These are phyloP conservation scores for Eurytoma adleriae DNA, from an alignment of 2,888 invertebrate species.

Conservation along the genomic window DNA sequence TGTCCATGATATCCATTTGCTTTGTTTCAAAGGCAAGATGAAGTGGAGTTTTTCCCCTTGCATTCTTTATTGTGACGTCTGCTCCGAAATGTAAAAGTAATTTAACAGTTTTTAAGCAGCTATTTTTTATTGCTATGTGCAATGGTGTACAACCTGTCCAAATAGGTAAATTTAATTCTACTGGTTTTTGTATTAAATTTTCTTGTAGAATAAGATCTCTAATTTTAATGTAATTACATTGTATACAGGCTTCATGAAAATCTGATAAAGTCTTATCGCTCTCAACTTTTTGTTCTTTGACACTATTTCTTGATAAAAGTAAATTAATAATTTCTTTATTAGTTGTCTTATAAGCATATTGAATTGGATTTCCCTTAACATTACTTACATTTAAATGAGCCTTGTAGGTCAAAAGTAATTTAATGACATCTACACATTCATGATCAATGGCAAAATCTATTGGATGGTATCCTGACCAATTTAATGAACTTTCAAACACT, in stretches of 20 bases:
- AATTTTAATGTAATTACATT: neutral
- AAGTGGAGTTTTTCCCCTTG: slow-evolving; percentile 23
- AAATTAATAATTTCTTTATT: slow-evolving; percentile 9
- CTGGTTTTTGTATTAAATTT: neutral
- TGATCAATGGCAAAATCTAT: slow-evolving; percentile 31
- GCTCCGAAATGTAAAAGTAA: neutral
- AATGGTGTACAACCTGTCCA: slow-evolving; percentile 27
- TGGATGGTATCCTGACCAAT: slow-evolving; percentile 7
- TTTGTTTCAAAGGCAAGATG: slow-evolving; percentile 40
- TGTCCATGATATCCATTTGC: slow-evolving; percentile 16
- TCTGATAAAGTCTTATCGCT: neutral
- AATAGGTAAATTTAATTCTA: slow-evolving; percentile 13
- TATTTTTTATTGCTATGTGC: slow-evolving; percentile 23
- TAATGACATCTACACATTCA: slow-evolving; percentile 26
- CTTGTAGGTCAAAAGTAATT: slow-evolving; percentile 11
- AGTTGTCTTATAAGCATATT: slow-evolving; percentile 19
- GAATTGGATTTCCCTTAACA: slow-evolving; percentile 1
- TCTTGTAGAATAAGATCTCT: neutral
- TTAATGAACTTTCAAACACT: slow-evolving; percentile 16
- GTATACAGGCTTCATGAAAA: neutral
- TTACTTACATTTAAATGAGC: slow-evolving; percentile 14
- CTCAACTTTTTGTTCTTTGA: neutral
- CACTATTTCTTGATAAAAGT: neutral
- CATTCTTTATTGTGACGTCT: slow-evolving; percentile 8
- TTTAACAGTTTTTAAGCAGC: neutral